Evolutionary conservation across 2,113 vertebrate genomes (phyloP), one percentile per base, ranked within the genome.

Genomic region (Piaya cayana): DNA sequence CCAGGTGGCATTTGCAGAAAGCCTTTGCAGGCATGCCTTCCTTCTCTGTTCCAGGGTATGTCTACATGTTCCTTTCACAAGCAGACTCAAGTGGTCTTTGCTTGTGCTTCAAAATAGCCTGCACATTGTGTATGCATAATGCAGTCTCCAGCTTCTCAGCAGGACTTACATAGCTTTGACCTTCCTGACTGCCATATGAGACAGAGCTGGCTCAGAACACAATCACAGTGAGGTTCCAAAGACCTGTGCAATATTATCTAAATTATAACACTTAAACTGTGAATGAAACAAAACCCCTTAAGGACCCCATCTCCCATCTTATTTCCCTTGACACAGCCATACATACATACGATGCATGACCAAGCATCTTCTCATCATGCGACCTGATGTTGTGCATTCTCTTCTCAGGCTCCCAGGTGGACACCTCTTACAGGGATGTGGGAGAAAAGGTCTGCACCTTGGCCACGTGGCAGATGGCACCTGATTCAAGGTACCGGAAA

Each of bases 71-170:
- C 42, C 60, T 80, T 80, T 56, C 4, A 67, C 23, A 62, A 80
- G 47, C 47, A 80, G 42, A 56, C 27, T 62, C 15, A 15, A 18
- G 55, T 2, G n/a, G 53, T 47, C 67, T 84, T 50, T 43, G 43
- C 65, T 39, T 42, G 27, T n/a, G 42, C 47, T 74, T 68, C 47
- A 43, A 50, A 47, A 3, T 63, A 47, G 13, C 47, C 47, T 1
- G 0, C 47, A 42, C 0, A 1, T 42, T n/a, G 12, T 11, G 6
- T 21, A 17, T 4, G 34, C 34, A 6, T 26, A 43, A 62, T 0
- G 2, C 26, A 32, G 27, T 22, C 15, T 76, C 32, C 56, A 30
- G 30, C 55, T 69, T 50, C 77, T 52, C 76, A 63, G 37, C 9
- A 64, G 22, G 39, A 49, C 34, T 49, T 47, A 15, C 43, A 70